Percentiles rank a stretch among this genome's conserved stretches.
phyloP scores from a whole-genome alignment of 92 coral and sea anemone species.

The Heliopora coerulea region DNA sequence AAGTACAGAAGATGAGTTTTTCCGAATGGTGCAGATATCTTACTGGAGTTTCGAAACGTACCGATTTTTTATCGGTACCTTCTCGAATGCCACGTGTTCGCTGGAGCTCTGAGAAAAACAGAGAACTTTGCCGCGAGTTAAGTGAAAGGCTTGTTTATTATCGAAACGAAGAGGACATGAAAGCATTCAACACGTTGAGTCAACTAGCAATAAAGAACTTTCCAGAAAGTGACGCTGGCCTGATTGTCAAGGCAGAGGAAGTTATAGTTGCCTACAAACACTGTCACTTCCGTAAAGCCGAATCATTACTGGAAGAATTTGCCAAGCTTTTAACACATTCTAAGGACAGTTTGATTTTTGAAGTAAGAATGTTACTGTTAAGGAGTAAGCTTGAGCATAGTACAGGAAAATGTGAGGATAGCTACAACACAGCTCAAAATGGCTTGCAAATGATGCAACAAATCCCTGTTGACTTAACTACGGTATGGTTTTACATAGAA shows the following conservation, averaged over 20 bases:
- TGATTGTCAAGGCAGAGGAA: conserved; percentile 22
- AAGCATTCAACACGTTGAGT: conserved; percentile 8
- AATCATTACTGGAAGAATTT: conserved; percentile 5
- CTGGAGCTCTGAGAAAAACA: conserved; percentile 45
- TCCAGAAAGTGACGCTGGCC: conserved; percentile 16
- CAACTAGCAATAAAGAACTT: neutral
- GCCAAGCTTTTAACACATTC: conserved; percentile 11
- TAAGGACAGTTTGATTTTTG: conserved; percentile 35
- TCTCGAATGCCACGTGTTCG: neutral
- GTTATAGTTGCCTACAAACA: conserved; percentile 29
- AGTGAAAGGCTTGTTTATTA: conserved; percentile 39
- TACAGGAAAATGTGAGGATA: conserved; percentile 28
- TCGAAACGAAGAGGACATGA: conserved; percentile 40
- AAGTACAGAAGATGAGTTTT: conserved; percentile 37
- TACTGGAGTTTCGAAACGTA: neutral
- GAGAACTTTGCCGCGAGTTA: conserved; percentile 6
- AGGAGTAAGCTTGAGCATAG: conserved; percentile 38
- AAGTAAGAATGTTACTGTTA: conserved; percentile 21
- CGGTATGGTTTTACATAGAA: conserved; percentile 45
- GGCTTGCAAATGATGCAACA: conserved; percentile 25
- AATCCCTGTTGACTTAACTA: conserved; percentile 33
- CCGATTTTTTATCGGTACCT: neutral
- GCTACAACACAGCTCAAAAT: conserved; percentile 35
- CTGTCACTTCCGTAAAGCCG: conserved; percentile 20
- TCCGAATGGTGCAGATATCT: conserved; percentile 38